Conservation (phyloP, 2,797 vertebrate species). For the Erethizon dorsatum region DNA sequence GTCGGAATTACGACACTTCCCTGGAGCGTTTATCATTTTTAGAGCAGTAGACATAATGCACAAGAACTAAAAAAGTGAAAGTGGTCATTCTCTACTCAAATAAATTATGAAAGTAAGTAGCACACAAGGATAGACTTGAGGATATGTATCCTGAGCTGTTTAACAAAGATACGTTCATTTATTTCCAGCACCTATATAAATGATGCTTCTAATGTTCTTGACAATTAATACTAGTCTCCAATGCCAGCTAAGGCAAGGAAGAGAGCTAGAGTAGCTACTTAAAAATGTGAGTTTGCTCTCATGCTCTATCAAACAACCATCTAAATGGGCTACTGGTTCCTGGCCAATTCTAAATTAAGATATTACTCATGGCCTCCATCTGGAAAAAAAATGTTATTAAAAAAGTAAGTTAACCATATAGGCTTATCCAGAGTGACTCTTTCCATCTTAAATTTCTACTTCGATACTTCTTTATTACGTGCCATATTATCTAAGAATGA, state of each 20-base stretch:
- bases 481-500: background rate
- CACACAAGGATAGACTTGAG: background rate
- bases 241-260: background rate
- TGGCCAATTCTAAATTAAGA: background rate
- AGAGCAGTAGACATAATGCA: background rate
- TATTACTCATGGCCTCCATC: background rate
- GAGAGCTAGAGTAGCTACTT: background rate
- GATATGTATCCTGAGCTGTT: background rate
- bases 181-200: constrained; percentile 15
- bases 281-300: background rate
- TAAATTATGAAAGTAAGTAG: background rate
- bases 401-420: background rate
- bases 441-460: constrained; percentile 35
- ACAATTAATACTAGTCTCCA: background rate
- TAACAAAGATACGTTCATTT: background rate
- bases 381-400: background rate
- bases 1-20: background rate
- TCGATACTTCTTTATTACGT: background rate
- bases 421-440: background rate
- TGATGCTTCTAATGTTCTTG: background rate
- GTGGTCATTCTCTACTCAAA: background rate
- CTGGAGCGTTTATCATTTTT: background rate
- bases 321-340: background rate
- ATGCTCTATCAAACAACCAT: background rate
- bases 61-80: background rate